Evolutionary conservation across 1,140 invertebrate species (phyloP), one percentile per base, ranked within the genome.

Genomic region (Drosophila subobscura): DNA sequence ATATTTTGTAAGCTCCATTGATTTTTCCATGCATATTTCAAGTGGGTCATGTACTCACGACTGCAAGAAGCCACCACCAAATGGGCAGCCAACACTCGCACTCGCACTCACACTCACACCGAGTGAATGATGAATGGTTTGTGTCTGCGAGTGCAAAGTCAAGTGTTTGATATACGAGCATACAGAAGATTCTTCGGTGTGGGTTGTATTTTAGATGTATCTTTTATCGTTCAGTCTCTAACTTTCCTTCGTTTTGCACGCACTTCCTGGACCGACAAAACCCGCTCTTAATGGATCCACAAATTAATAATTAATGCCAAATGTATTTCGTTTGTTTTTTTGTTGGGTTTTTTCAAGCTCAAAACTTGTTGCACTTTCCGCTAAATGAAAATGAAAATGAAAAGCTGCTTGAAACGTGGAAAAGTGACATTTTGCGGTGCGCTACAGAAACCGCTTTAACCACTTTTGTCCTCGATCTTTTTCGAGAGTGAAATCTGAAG

Each of bases 1-100:
- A 85, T 79, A 85, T 86, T 73, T 80, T 55, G 61, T 77, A 85
- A 86, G 80, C 80, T 85, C 59, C 80, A 85, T 85, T 86, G 80
- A 85, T 80, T 37, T 85, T 79, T 74, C 75, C 75, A 57, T 64
- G 76, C 72, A 75, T 51, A 56, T 41, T 55, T 79, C 67, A 84
- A 85, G 67, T 86, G 80, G 80, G 72, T 72, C 80, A 85, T 73
- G 67, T 44, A 51, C 33, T 37, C 33, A 10, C 10, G 33, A 12
- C 33, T 12, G 10, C 8, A 55, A 56, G 63, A 56, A 68, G 65
- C 65, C 65, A 56, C 29, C 27, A 29, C 27, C 27, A 7, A 29
- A 29, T 29, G 27, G 27, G 6, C 5, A 6, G 27, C 27, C 27
- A 29, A 10, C 29, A 33, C 29, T 10, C 29, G 8, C 29, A 33